These are phyloP conservation scores for Prionace glauca DNA, from an alignment of 2,797 vertebrate genomes.

Conservation along the genomic window DNA sequence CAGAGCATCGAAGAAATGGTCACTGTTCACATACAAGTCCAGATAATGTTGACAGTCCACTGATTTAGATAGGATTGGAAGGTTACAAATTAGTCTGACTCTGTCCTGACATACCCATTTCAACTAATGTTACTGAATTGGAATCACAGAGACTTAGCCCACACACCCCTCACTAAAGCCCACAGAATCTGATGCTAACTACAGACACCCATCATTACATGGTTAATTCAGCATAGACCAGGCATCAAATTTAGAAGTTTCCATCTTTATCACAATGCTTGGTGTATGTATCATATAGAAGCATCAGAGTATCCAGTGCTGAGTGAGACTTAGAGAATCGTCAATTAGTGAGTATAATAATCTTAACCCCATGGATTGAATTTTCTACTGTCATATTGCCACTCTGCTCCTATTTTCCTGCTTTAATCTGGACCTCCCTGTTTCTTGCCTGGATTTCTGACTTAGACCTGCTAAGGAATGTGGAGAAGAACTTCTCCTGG, in stretches of 20 bases:
- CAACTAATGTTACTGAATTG: not conserved
- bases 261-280: not conserved
- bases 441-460: too few species aligned
- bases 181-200: not conserved
- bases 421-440: too few species aligned
- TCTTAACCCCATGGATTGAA: too few species aligned
- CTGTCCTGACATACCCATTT: not conserved
- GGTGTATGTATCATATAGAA: not conserved
- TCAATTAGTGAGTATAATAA: not conserved
- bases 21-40: not conserved
- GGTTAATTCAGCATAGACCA: not conserved
- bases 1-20: not conserved
- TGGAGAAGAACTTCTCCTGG: too few species aligned
- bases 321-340: not conserved
- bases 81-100: not conserved
- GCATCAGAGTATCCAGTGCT: not conserved
- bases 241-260: not conserved
- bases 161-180: not conserved
- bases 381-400: too few species aligned
- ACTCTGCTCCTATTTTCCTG: too few species aligned
- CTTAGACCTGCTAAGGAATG: too few species aligned
- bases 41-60: not conserved
- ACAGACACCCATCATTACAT: not conserved
- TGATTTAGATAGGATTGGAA: not conserved
- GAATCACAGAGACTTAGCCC: not conserved